Conservation (phyloP, 1,140 invertebrate species). For the Cyclina sinensis region DNA sequence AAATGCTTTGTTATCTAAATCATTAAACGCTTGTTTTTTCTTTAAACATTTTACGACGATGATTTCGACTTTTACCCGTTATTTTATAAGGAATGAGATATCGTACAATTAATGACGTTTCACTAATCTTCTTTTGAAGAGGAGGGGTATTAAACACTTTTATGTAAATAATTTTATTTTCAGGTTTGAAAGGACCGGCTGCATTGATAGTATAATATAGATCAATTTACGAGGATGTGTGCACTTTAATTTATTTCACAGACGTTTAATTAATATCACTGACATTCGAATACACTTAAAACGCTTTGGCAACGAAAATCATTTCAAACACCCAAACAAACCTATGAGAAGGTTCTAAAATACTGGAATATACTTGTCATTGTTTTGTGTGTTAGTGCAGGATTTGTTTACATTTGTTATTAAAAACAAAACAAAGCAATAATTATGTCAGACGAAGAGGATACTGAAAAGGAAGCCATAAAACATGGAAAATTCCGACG, state of each 20-base stretch:
- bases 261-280: not conserved
- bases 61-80: too few relatives aligned
- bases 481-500: constrained; percentile 43
- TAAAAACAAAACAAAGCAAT: too few relatives aligned
- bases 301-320: not conserved
- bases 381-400: too few relatives aligned
- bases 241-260: not conserved
- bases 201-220: not conserved
- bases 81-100: too few relatives aligned
- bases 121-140: too few relatives aligned
- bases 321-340: not conserved
- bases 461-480: not conserved
- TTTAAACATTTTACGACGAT: too few relatives aligned
- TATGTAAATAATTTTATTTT: not conserved
- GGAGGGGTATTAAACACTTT: not conserved
- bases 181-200: not conserved
- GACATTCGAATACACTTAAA: too few relatives aligned
- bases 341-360: not conserved
- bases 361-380: not conserved
- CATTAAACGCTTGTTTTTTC: too few relatives aligned
- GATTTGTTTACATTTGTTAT: too few relatives aligned
- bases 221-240: not conserved
- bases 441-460: constrained; percentile 26
- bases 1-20: too few relatives aligned
- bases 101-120: not conserved